Conservation (phyloP, 2,888 invertebrate genomes). For the Priocnemis perturbator region DNA sequence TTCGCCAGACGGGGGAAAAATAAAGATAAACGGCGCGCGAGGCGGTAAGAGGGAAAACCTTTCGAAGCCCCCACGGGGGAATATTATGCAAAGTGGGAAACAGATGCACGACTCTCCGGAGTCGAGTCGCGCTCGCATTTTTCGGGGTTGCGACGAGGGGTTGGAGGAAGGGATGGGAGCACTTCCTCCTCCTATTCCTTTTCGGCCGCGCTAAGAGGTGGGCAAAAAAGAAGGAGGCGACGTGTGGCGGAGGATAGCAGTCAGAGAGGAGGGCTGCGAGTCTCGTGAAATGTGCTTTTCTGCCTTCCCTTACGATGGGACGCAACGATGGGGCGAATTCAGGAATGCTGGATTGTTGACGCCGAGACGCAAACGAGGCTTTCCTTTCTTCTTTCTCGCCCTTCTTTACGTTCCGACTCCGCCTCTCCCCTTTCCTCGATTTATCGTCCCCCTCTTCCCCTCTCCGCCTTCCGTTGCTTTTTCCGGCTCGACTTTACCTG, state of each 20-base stretch:
- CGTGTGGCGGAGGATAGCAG: no score
- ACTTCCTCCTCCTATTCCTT: no score
- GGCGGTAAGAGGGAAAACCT: constrained; percentile 34
- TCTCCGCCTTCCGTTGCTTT: background rate
- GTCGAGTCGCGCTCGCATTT: constrained; percentile 50
- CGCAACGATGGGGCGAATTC: no score
- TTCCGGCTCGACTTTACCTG: background rate
- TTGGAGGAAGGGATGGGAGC: no score
- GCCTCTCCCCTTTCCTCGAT: background rate
- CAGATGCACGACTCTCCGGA: constrained; percentile 61
- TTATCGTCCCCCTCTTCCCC: background rate
- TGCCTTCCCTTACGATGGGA: constrained; percentile 12
- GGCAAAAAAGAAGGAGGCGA: constrained; percentile 20
- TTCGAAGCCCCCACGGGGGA: constrained; percentile 43
- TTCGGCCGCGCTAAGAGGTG: background rate
- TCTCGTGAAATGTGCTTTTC: constrained; percentile 31
- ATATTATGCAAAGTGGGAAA: constrained; percentile 67
- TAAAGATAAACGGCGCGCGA: constrained; percentile 15
- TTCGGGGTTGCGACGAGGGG: constrained; percentile 33
- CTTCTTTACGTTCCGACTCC: background rate
- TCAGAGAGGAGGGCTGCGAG: background rate
- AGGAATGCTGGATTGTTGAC: constrained; percentile 11
- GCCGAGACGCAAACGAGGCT: background rate
- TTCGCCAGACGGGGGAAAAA: constrained; percentile 7
- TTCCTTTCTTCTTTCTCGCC: background rate